Evolutionary conservation across 2,797 vertebrate species (phyloP), one percentile per base, ranked within the genome.

Genomic region (Chrosomus eos): DNA sequence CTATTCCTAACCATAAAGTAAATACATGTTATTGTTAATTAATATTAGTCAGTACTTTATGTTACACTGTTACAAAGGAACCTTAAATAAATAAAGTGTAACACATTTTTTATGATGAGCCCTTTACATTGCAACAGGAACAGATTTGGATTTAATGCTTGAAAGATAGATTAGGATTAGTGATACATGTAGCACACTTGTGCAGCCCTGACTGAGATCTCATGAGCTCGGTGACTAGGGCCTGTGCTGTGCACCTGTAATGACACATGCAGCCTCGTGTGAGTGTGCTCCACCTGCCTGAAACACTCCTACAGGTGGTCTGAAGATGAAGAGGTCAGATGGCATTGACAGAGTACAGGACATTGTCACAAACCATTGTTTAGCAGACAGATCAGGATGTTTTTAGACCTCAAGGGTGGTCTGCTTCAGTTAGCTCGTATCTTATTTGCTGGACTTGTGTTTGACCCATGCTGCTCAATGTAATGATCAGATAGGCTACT

Each of bases 311-410:
- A 85, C 90, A 92, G 92, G 91, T 93, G 94, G 89, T 87, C 80
- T 85, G 53, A 87, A 90, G 86, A 86, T 68, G 1, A 67, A 86
- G 75, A 71, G 68, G 86, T 86, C 90, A 90, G 91, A 88, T 92
- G 92, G 85, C 74, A 77, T 80, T 94, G 94, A 92, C 85, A 81
- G 88, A 93, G 93, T 81, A 76, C 51, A 23, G 78, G 64, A 23
- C 18, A 64, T 85, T 87, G 81, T 87, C 74, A 85, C 67, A 77
- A 80, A 28, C 81, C 68, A 83, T 86, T 91, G 88, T 88, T 86
- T 68, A 43, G 31, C 28, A 38, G 70, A 68, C 31, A 78, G 33
- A 60, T 70, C 64, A 33, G 26, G 51, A 51, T 60, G 38, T 70
- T 76, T 77, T 77, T 43, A n/a, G 7, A 45, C 26, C 14, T 55